Evolutionary conservation across 2,797 vertebrate species (phyloP), one percentile per base, ranked within the genome.

Genomic region (Erethizon dorsatum): DNA sequence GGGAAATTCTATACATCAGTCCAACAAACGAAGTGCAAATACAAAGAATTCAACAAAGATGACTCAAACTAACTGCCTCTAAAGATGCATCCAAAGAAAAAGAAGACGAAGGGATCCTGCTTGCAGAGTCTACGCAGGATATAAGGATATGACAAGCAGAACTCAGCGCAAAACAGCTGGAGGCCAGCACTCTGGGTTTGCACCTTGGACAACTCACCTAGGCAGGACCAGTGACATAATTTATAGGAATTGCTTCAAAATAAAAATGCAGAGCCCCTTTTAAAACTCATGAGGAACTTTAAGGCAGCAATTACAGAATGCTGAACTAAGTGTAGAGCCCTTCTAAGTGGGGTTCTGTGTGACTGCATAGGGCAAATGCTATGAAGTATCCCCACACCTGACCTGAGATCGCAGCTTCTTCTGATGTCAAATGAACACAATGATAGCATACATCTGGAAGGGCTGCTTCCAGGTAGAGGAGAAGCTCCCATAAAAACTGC

Each of bases 261-360:
- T 63, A 59, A 86, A 95, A 91, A 87, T 1, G 1, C 17, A 52
- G 26, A 26, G 18, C 1, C 28, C 15, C 71, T 78, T 3, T 88
- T 78, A 97, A 93, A 95, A n/a, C 67, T 37, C 24, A 84, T 12
- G 5, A 85, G 61, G n/a, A 78, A 63, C 56, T 87, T 73, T 88
- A 31, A 56, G 9, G 54, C 10, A 78, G 6, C 17, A 88, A 88
- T 6, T 69, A 11, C 26, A 96, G 50, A 88, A 45, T 15, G 14
- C 67, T 83, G 73, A 83, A 28, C 18, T 75, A 88, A 94, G 41
- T 1, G 8, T 59, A 5, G 13, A 10, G 5, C 1, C 57, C 17
- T 45, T 65, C 4, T 52, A 65, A 59, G 41, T 8, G 3, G 13
- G 7, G 45, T 22, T 33, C 18, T 45, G 6, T 28, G 69, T 10